Evolutionary conservation across 1,140 invertebrate species (phyloP).

Genomic region (Camponotus floridanus): DNA sequence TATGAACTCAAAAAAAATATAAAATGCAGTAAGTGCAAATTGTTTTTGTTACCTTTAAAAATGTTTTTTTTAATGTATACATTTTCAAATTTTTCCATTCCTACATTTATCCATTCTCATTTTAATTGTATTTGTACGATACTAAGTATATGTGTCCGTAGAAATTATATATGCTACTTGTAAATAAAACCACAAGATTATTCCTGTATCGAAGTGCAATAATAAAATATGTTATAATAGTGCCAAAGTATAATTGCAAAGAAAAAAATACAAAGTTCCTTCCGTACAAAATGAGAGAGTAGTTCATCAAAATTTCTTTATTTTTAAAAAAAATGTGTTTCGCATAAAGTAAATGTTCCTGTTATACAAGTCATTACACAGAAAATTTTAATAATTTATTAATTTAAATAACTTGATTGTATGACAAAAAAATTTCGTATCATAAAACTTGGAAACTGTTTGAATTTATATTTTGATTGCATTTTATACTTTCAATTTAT

Average conservation of each 20-base stretch:
- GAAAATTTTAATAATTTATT: constrained; percentile 12
- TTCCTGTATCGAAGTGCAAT: constrained; percentile 82
- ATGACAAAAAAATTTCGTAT: background rate
- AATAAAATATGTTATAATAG: constrained; percentile 83
- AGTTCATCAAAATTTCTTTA: constrained; percentile 18
- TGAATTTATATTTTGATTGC: background rate
- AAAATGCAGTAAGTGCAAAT: constrained; percentile 32
- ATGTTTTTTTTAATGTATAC: constrained; percentile 49
- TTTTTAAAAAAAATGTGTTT: constrained; percentile 14
- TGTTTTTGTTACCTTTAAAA: constrained; percentile 43
- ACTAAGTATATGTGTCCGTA: constrained; percentile 69
- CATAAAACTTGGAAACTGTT: background rate
- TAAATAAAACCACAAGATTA: constrained; percentile 80
- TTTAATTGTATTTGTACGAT: constrained; percentile 75
- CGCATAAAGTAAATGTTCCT: background rate
- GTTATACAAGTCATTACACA: background rate
- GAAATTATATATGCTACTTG: constrained; percentile 76
- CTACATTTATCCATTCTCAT: constrained; percentile 49
- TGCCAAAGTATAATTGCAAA: constrained; percentile 80
- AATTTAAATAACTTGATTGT: background rate
- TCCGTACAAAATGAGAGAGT: constrained; percentile 18
- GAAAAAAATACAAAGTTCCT: constrained; percentile 59
- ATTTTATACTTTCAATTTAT: constrained; percentile 15
- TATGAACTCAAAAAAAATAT: constrained; percentile 10
- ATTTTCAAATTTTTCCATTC: constrained; percentile 54